A percentile compares a stretch with the other conserved stretches of the same genome.
Evolutionary conservation across 2,113 vertebrate species (phyloP).

Genomic region (Centropus bengalensis): DNA sequence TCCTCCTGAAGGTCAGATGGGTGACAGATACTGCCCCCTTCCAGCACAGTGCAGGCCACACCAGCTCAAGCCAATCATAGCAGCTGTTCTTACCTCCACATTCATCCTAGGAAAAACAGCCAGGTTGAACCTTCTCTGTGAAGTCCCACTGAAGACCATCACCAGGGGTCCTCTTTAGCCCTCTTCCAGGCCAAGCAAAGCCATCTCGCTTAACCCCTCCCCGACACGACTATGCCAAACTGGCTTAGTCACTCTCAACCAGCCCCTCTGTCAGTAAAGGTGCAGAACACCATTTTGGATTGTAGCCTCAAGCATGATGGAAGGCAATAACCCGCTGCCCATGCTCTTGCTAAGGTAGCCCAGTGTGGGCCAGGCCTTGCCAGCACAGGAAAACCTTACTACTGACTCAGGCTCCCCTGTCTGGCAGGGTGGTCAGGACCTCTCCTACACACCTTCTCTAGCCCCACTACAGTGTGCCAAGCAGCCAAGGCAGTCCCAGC

Average conservation of each 20-base stretch:
- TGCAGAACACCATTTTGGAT: neutral
- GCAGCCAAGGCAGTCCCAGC: neutral
- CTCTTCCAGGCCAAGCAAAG: neutral
- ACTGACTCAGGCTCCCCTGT: neutral
- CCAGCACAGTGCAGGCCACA: neutral
- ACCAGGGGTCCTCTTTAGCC: neutral
- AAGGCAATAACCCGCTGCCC: neutral
- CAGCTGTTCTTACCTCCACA: neutral
- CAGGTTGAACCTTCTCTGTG: neutral
- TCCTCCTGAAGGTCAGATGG: neutral
- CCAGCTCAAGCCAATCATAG: neutral
- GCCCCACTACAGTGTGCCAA: accelerated
- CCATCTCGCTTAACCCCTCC: neutral
- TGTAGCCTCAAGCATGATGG: accelerated
- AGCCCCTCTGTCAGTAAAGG: neutral
- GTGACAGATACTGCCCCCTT: neutral
- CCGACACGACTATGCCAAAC: neutral
- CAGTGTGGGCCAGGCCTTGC: neutral
- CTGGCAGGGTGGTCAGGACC: neutral
- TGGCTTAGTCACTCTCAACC: too few relatives aligned
- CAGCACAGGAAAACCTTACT: neutral
- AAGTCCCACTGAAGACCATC: neutral
- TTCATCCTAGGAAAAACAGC: neutral
- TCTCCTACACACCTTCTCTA: neutral
- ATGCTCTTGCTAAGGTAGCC: accelerated